Percentiles rank a stretch among this genome's conserved stretches.
phyloP scores from a whole-genome alignment of 2,113 vertebrate genomes.

The Rhea pennata region DNA sequence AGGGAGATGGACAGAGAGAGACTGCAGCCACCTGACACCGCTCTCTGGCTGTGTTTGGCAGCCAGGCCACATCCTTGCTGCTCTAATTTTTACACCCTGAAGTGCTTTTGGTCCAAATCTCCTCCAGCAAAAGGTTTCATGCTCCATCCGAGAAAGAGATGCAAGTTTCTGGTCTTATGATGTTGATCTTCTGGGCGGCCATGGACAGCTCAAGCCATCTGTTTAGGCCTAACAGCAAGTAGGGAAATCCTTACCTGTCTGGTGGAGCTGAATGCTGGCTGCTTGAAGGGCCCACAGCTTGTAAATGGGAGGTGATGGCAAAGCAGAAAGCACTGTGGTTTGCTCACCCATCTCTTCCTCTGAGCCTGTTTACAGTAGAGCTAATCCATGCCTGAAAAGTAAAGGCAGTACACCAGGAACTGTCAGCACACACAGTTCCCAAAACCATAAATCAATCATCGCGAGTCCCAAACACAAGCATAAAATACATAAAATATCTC shows the following conservation, averaged over 20 bases:
- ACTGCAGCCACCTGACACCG: not conserved
- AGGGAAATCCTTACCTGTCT: not conserved
- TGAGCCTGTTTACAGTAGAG: not conserved
- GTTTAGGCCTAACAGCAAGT: too few species aligned
- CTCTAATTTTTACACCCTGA: not conserved
- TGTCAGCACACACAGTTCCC: not conserved
- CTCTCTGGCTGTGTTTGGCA: not conserved
- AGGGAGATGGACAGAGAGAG: not conserved
- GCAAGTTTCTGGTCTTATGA: not conserved
- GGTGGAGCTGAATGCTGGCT: not conserved
- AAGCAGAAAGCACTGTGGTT: rapidly evolving
- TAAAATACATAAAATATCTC: not conserved
- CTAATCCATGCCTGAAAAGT: not conserved
- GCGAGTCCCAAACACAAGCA: not conserved
- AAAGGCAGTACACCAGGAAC: not conserved
- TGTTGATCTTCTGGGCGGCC: not conserved
- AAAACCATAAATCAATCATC: not conserved
- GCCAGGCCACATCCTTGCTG: rapidly evolving
- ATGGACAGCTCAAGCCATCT: not conserved
- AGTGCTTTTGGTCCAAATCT: not conserved
- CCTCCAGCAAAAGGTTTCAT: not conserved
- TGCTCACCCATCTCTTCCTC: not conserved
- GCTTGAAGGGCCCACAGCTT: not conserved
- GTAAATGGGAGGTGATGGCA: not conserved
- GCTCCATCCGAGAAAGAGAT: not conserved